Conservation (phyloP, 1,140 invertebrate species). For the Drosophila leontia region DNA sequence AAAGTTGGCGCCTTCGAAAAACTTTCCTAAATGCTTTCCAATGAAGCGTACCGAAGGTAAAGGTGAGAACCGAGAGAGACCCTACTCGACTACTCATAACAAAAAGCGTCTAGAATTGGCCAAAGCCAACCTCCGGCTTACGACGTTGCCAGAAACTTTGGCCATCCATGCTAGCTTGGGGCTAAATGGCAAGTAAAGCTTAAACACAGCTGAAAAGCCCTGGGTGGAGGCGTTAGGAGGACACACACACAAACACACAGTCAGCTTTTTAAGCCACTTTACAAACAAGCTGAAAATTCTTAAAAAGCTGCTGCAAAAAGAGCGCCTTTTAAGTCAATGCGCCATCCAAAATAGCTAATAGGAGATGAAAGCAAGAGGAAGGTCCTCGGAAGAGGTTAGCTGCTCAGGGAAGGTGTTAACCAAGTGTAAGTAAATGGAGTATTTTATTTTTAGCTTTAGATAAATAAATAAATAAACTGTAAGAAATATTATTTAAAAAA, state of each 20-base stretch:
- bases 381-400: background rate
- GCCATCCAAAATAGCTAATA: conserved; percentile 41
- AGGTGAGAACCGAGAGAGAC: conserved; percentile 3
- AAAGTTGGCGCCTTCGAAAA: conserved; percentile 58
- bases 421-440: background rate
- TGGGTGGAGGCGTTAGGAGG: background rate
- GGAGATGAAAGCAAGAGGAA: background rate
- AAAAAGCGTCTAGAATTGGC: conserved; percentile 49
- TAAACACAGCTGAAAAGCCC: conserved; percentile 40
- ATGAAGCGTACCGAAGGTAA: conserved; percentile 51
- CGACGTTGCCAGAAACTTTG: conserved; percentile 40
- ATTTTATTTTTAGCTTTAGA: background rate
- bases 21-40: conserved; percentile 66
- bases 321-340: conserved; percentile 23
- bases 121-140: conserved; percentile 34
- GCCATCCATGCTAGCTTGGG: conserved; percentile 35
- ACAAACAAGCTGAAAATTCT: conserved; percentile 66
- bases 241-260: conserved; percentile 17
- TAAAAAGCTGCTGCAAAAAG: conserved; percentile 26
- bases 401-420: background rate
- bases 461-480: too few relatives aligned
- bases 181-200: conserved; percentile 68
- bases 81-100: conserved; percentile 32
- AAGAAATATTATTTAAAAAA: too few relatives aligned
- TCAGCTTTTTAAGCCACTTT: conserved; percentile 70